Conservation (phyloP, 2,113 vertebrate genomes). For the Bettongia penicillata region DNA sequence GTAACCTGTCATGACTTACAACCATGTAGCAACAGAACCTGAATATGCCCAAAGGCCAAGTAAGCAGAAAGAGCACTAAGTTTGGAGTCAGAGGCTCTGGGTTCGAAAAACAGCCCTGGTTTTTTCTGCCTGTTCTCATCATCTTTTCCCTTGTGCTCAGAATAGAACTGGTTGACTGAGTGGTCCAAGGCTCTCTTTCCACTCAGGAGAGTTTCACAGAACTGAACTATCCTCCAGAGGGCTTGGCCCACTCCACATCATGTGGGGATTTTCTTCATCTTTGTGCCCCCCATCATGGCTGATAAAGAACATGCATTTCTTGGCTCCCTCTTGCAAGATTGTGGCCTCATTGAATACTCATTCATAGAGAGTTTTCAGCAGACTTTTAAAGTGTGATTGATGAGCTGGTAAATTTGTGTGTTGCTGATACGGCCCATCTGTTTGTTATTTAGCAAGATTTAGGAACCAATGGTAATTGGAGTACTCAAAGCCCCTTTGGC, state of each 20-base stretch:
- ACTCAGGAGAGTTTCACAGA: neutral
- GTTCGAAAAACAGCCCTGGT: neutral
- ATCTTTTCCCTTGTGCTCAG: neutral
- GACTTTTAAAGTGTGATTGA: neutral
- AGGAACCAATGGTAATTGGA: neutral
- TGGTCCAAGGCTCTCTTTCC: neutral
- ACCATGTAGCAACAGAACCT: neutral
- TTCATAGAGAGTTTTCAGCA: conserved; percentile 39
- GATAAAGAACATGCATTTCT: neutral
- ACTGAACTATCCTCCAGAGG: neutral
- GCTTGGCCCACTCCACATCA: neutral
- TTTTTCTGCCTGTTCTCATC: neutral
- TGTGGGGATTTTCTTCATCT: fast-evolving
- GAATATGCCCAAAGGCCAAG: neutral
- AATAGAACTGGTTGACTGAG: neutral
- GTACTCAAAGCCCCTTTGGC: neutral
- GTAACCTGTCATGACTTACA: neutral
- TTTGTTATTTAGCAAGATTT: neutral
- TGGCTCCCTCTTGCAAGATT: neutral
- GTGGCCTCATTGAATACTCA: neutral
- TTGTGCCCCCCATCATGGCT: neutral
- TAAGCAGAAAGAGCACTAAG: neutral
- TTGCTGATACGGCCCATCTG: conserved; percentile 23
- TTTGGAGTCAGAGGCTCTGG: neutral
- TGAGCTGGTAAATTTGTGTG: neutral